Evolutionary conservation across 2,888 invertebrate genomes (phyloP), one percentile per base, ranked within the genome.

Genomic region (Phortica okadai): DNA sequence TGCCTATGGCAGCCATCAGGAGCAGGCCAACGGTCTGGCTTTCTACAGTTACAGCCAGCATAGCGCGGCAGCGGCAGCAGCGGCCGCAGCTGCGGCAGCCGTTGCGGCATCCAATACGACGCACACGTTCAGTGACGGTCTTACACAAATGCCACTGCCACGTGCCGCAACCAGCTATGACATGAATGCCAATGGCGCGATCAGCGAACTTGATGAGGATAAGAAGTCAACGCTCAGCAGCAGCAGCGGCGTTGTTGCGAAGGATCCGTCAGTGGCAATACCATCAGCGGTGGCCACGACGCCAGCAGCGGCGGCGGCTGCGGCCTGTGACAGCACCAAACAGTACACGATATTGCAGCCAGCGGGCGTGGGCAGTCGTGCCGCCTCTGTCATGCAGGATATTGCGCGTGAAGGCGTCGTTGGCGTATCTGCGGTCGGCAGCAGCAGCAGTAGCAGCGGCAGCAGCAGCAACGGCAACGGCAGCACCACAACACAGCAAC

Each of bases 271-370:
- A 11, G 41, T 77, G 77, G 25, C 67, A 21, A 10, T 45, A 72
- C n/a, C 75, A 73, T 74, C 78, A n/a, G 56, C 75, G 42, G 54
- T 42, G 42, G 59, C 21, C 44, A 45, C 25, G 25, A 16, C 56
- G 6, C 33, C 80, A 77, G 74, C 77, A 79, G 50, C 79, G 4
- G 41, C 41, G 7, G 56, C 21, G 8, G 8, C 92, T 75, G 92
- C 92, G 44, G 42, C 14, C 41, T 59, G 33, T 21, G 70, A 72
- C 21, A 72, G 70, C 70, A 72, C 94, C 78, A 97, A 97, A 92
- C 96, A 97, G 90, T 97, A 97, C 90, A 97, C 97, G 78, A 96
- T 96, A 83, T 92, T 97, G 80, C 97, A 97, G 91, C 97, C 97
- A 0, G 96, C 96, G 11, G 95, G 95, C 45, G 93, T 94, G 0